Evolutionary conservation across 2,888 invertebrate genomes (phyloP).

Genomic region (Leuctra nigra): DNA sequence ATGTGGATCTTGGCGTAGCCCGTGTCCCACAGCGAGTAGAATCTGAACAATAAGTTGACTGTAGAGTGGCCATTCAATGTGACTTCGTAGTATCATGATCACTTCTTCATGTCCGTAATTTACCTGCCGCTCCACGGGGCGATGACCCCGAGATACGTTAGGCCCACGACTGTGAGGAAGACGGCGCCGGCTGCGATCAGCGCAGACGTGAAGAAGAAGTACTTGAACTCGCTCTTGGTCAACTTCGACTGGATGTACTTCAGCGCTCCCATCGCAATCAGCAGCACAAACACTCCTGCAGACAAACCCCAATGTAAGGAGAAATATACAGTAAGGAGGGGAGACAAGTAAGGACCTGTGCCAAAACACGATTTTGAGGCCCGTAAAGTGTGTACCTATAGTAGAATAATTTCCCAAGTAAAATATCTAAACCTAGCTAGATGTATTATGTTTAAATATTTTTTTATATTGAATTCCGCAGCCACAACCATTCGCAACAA

Average conservation of each 20-base stretch:
- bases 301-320: too few species aligned
- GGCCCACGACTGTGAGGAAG: constrained; percentile 72
- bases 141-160: constrained; percentile 92
- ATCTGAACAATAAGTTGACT: constrained; percentile 53
- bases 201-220: constrained; percentile 73
- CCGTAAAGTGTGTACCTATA: too few species aligned
- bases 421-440: too few species aligned
- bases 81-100: too few species aligned
- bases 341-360: too few species aligned
- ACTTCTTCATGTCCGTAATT: too few species aligned
- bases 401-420: too few species aligned
- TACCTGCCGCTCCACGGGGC: constrained; percentile 91
- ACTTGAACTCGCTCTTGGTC: constrained; percentile 84
- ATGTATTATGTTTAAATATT: too few species aligned
- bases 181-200: constrained; percentile 70
- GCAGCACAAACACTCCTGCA: constrained; percentile 91
- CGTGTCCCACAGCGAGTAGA: constrained; percentile 99
- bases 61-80: too few species aligned
- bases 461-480: neutral
- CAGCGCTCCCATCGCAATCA: constrained; percentile 81
- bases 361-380: too few species aligned
- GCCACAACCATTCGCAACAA: neutral
- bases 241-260: constrained; percentile 83
- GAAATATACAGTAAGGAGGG: too few species aligned
- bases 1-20: constrained; percentile 99